A percentile compares a stretch with the other conserved stretches of the same genome.
Conservation (phyloP, 2,888 invertebrate species). For the Congeria kusceri region DNA sequence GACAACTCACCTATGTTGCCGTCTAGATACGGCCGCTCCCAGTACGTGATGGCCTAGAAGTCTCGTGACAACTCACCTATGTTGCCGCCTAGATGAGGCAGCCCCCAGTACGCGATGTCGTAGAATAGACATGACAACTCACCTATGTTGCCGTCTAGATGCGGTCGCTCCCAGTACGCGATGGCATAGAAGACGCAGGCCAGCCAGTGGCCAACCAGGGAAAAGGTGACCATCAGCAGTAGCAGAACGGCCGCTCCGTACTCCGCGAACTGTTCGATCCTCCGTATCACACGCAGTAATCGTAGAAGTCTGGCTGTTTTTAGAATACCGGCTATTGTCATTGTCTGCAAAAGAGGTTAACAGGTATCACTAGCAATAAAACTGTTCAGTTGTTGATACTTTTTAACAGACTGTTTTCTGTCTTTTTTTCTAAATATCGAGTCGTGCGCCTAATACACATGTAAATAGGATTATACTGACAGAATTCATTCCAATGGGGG, state of each 20-base stretch:
- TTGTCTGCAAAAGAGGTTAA: not conserved
- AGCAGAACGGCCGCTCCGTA: slow-evolving; percentile 85
- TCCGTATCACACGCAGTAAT: slow-evolving; percentile 83
- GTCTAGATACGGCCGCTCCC: too few species aligned
- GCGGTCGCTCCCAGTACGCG: slow-evolving; percentile 83
- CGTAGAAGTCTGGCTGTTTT: slow-evolving; percentile 84
- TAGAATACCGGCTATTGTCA: slow-evolving; percentile 84
- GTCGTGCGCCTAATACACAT: too few species aligned
- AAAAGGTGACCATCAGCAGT: slow-evolving; percentile 84
- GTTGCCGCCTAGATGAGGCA: slow-evolving; percentile 76
- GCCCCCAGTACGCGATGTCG: slow-evolving; percentile 84
- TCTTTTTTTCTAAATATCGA: too few species aligned
- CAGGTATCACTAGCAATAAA: too few species aligned
- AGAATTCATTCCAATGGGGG: too few species aligned
- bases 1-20: too few species aligned
- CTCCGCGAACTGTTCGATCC: slow-evolving; percentile 85
- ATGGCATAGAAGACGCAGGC: slow-evolving; percentile 86
- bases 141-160: slow-evolving; percentile 71
- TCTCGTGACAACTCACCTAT: slow-evolving; percentile 67
- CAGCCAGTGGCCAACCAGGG: slow-evolving; percentile 85
- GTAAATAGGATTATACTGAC: too few species aligned
- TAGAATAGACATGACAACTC: slow-evolving; percentile 83
- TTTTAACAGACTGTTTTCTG: too few species aligned
- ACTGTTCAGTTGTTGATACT: too few species aligned
- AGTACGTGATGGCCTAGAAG: too few species aligned